These are phyloP conservation scores for Scolopax bukidnonensis DNA, from an alignment of 2,797 vertebrate genomes.

Conservation along the genomic window DNA sequence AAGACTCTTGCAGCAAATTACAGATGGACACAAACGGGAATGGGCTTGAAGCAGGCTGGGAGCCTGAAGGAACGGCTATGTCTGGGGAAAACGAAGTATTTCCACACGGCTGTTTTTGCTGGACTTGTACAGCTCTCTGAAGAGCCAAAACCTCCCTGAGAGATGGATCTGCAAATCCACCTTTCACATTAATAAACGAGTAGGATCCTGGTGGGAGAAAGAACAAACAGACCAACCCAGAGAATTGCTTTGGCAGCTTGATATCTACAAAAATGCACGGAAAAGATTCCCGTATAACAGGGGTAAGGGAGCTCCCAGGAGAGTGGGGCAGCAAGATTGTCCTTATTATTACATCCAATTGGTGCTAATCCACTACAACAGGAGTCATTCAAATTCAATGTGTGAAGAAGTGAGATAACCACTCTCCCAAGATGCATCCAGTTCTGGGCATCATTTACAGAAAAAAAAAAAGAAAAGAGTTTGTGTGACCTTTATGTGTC, in stretches of 20 bases:
- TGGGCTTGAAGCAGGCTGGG: background rate
- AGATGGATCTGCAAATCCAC: conserved; percentile 13
- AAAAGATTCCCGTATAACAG: background rate
- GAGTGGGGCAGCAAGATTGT: background rate
- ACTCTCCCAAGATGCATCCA: background rate
- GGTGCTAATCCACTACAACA: background rate
- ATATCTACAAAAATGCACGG: background rate
- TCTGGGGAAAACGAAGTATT: conserved; percentile 38
- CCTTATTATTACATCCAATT: background rate
- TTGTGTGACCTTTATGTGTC: background rate
- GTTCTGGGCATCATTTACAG: background rate
- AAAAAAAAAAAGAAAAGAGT: background rate
- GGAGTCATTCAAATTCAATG: background rate
- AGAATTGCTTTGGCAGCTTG: background rate
- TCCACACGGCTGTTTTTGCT: conserved; percentile 11
- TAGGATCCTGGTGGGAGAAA: background rate
- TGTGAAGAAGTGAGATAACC: background rate
- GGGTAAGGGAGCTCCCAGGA: background rate
- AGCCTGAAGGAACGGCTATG: background rate
- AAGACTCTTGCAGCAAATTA: conserved; percentile 1
- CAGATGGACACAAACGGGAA: background rate
- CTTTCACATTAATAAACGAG: background rate
- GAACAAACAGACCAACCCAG: background rate
- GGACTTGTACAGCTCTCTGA: background rate
- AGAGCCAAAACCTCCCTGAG: background rate